A percentile compares a stretch with the other conserved stretches of the same genome.
These are phyloP conservation scores for Picathartes gymnocephalus DNA, from an alignment of 2,113 vertebrate species.

Conservation along the genomic window DNA sequence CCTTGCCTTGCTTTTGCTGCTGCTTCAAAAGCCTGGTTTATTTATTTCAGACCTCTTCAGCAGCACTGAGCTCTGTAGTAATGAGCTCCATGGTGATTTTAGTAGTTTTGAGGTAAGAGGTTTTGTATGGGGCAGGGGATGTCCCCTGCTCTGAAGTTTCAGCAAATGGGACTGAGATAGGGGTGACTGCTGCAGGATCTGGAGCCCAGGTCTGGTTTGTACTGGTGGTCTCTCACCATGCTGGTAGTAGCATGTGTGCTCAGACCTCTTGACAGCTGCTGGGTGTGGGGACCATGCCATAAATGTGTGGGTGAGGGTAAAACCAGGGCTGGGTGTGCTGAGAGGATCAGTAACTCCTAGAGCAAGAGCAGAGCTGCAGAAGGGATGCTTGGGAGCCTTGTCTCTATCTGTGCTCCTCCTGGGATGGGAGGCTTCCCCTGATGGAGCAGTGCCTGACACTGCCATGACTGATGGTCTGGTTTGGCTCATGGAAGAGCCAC, in stretches of 20 bases:
- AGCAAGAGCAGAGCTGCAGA: neutral
- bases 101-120: neutral
- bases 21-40: neutral
- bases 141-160: neutral
- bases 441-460: neutral
- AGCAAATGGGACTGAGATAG: neutral
- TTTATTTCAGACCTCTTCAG: neutral
- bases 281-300: too few species aligned
- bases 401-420: neutral
- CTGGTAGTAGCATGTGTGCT: neutral
- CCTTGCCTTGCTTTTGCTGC: neutral
- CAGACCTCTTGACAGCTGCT: rapidly evolving
- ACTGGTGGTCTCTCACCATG: neutral
- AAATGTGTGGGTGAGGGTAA: neutral
- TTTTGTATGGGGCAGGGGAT: neutral
- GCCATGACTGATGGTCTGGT: neutral
- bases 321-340: neutral
- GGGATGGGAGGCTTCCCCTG: neutral
- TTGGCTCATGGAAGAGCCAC: neutral
- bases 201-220: neutral
- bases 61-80: neutral
- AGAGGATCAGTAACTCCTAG: neutral
- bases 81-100: neutral
- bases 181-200: neutral
- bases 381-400: neutral